phyloP scores from a whole-genome alignment of 2,113 vertebrate genomes.

The Serinus canaria region DNA sequence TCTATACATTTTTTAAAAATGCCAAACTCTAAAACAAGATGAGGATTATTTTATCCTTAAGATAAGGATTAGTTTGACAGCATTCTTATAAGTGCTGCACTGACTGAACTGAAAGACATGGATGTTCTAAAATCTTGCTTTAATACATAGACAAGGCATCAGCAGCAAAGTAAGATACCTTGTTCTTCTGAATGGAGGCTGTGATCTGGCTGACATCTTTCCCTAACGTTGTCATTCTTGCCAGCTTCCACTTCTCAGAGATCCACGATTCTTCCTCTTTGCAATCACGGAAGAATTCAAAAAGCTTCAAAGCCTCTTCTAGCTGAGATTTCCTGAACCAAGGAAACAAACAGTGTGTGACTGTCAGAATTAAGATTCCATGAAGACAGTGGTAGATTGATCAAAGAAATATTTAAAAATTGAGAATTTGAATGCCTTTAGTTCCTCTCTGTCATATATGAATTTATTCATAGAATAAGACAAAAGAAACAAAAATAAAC shows the following conservation, averaged over 20 bases:
- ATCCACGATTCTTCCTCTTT: slow-evolving; percentile 85
- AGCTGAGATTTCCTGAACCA: slow-evolving; percentile 76
- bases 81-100: neutral
- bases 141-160: neutral
- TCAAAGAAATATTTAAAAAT: neutral
- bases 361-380: neutral
- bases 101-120: neutral
- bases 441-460: neutral
- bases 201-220: slow-evolving; percentile 80
- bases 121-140: neutral
- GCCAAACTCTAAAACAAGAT: neutral
- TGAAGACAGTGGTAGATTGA: neutral
- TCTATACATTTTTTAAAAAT: neutral
- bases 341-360: neutral
- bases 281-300: slow-evolving; percentile 82
- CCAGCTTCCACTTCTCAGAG: slow-evolving; percentile 72
- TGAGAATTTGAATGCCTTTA: neutral
- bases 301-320: slow-evolving; percentile 77
- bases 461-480: neutral
- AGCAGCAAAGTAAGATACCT: slow-evolving; percentile 69
- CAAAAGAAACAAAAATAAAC: neutral
- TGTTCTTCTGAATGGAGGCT: slow-evolving; percentile 80
- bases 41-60: neutral
- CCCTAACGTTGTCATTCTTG: slow-evolving; percentile 69
- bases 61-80: neutral